phyloP scores from a whole-genome alignment of 2,797 vertebrate genomes.

The Telmatherina bonti region DNA sequence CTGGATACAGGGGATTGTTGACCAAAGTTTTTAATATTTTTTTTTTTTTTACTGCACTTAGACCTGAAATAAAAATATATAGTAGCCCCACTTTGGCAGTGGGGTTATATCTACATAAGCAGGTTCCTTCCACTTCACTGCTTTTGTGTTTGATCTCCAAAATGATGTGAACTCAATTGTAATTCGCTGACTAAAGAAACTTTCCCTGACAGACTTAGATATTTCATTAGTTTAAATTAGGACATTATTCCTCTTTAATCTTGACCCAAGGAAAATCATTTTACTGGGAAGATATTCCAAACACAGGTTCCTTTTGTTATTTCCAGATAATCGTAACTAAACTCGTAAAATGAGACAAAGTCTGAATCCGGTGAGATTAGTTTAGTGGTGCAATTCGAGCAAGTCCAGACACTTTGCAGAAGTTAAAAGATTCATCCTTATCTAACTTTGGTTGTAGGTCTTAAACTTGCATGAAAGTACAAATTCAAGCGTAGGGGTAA shows the following conservation, averaged over 20 bases:
- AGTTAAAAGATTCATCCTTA: background rate
- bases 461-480: background rate
- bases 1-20: background rate
- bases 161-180: constrained; percentile 7
- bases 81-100: background rate
- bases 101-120: background rate
- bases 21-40: background rate
- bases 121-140: constrained; percentile 10
- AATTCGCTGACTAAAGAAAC: constrained; percentile 36
- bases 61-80: constrained; percentile 16
- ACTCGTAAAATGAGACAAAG: constrained; percentile 31
- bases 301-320: constrained; percentile 50
- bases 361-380: background rate
- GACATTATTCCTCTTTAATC: constrained; percentile 19
- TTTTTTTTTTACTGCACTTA: background rate
- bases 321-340: constrained; percentile 8
- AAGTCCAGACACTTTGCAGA: background rate
- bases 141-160: constrained; percentile 27
- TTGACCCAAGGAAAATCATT: background rate
- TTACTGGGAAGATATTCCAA: constrained; percentile 40
- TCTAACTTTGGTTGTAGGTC: background rate
- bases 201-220: constrained; percentile 40
- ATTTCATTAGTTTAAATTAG: constrained; percentile 38
- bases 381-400: background rate
- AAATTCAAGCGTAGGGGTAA: background rate